Evolutionary conservation across 2,888 invertebrate species (phyloP).

Genomic region (Sminthurides aquaticus): DNA sequence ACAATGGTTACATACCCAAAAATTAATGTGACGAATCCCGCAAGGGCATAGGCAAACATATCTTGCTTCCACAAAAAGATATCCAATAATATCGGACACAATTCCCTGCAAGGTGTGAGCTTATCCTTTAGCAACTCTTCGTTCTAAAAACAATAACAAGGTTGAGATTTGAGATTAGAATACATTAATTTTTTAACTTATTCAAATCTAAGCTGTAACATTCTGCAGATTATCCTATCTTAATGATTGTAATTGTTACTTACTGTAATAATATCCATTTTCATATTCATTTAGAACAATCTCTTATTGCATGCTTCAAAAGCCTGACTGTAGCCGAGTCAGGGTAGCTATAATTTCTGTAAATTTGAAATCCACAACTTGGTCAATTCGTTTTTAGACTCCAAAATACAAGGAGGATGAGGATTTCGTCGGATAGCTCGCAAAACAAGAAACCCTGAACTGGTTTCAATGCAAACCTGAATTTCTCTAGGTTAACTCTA

Average conservation of each 20-base stretch:
- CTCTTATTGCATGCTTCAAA: constrained; percentile 1
- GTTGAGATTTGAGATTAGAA: constrained; percentile 6
- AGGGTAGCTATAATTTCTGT: no score
- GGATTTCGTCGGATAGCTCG: no score
- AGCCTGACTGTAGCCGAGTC: no score
- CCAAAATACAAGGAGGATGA: no score
- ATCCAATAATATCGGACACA: constrained; percentile 39
- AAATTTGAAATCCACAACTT: no score
- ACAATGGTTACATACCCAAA: constrained; percentile 51
- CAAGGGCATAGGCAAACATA: constrained; percentile 71
- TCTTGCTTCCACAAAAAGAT: constrained; percentile 68
- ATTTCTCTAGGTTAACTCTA: no score
- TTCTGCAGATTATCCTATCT: no score
- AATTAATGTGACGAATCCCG: constrained; percentile 53
- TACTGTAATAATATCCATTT: constrained; percentile 21
- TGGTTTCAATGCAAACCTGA: no score
- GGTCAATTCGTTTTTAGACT: no score
- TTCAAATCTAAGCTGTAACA: background rate
- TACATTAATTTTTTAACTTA: background rate
- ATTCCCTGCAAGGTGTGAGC: constrained; percentile 38
- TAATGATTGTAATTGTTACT: background rate
- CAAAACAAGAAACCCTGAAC: no score
- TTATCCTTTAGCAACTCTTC: constrained; percentile 40
- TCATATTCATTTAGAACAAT: constrained; percentile 10
- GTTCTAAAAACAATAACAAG: constrained; percentile 26